phyloP scores from a whole-genome alignment of 2,888 invertebrate genomes.

The Rhamnusium bicolor region DNA sequence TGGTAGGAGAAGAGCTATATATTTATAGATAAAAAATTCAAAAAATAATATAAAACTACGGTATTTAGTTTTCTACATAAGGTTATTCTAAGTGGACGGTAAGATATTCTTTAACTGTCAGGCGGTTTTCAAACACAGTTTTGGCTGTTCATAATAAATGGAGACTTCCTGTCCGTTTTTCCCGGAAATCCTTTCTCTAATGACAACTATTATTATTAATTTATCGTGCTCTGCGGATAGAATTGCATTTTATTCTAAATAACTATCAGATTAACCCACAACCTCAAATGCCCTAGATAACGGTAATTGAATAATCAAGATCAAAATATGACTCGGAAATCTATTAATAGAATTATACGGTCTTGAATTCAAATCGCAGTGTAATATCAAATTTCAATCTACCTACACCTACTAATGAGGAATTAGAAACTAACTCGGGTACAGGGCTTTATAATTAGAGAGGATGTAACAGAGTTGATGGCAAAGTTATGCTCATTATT shows the following conservation, averaged over 20 bases:
- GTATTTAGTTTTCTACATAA: too few species aligned
- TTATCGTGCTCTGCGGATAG: not conserved
- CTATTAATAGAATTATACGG: slow-evolving; percentile 13
- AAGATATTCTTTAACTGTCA: too few species aligned
- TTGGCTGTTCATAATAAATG: too few species aligned
- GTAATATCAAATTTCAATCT: not conserved
- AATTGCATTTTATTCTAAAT: not conserved
- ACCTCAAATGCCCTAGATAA: slow-evolving; percentile 2
- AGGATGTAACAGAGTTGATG: not conserved
- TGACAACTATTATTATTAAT: not conserved
- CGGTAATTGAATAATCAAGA: slow-evolving; percentile 19
- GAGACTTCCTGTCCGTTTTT: too few species aligned
- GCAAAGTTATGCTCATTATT: not conserved
- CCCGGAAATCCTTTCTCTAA: not conserved
- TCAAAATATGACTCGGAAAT: slow-evolving; percentile 17
- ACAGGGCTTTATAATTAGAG: not conserved
- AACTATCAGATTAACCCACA: not conserved
- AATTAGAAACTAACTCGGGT: not conserved
- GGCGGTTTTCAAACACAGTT: too few species aligned
- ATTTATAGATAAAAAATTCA: too few species aligned
- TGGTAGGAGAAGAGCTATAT: too few species aligned
- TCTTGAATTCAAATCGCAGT: not conserved
- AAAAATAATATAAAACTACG: too few species aligned
- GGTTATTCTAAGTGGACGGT: too few species aligned
- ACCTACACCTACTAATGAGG: not conserved